These are phyloP conservation scores for Coregonus sp. DNA, from an alignment of 2,797 vertebrate species.

Conservation along the genomic window DNA sequence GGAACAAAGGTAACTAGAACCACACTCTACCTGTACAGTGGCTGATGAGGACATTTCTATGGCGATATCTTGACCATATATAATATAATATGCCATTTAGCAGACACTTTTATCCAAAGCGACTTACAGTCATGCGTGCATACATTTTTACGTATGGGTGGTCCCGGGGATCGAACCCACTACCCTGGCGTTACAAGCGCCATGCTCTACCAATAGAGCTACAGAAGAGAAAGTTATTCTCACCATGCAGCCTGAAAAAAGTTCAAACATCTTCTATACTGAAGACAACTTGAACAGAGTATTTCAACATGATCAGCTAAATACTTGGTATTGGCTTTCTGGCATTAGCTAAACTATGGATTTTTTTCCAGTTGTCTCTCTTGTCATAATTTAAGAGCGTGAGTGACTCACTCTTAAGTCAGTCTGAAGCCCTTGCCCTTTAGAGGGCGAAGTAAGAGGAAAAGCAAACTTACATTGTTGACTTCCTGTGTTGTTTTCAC, in stretches of 20 bases:
- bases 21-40: no score
- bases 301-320: neutral
- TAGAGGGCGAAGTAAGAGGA: neutral
- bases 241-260: neutral
- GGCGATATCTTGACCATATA: neutral
- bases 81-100: no score
- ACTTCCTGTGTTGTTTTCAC: neutral
- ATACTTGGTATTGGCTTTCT: neutral
- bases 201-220: no score
- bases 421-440: neutral
- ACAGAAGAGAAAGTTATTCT: neutral
- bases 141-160: no score
- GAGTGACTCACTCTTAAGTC: neutral
- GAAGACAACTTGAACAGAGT: neutral
- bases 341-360: neutral
- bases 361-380: neutral
- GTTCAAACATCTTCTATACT: neutral
- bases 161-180: no score
- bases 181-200: no score
- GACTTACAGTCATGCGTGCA: no score
- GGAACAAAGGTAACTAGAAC: no score
- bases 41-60: neutral
- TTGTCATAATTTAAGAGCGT: neutral
- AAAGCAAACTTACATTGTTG: conserved; percentile 1
- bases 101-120: no score